Evolutionary conservation across 2,797 vertebrate species (phyloP).

Genomic region (Cephalopachus bancanus): DNA sequence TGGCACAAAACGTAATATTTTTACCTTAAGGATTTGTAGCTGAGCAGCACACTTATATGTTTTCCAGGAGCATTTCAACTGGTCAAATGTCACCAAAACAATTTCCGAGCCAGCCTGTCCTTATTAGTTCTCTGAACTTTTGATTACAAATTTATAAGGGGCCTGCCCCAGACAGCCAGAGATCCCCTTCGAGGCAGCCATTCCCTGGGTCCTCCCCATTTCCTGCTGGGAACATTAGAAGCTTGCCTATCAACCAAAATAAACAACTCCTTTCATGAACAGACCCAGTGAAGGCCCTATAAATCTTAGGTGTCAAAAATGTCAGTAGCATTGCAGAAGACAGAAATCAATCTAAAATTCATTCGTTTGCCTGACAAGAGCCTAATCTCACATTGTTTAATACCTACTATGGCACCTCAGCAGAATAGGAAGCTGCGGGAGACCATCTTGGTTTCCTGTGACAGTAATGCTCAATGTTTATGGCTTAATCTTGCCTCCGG

Average conservation of each 20-base stretch:
- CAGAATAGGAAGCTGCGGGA: constrained; percentile 85
- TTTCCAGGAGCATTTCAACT: constrained; percentile 79
- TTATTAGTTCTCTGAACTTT: constrained; percentile 85
- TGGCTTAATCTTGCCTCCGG: constrained; percentile 83
- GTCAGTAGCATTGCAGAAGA: constrained; percentile 87
- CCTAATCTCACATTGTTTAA: constrained; percentile 90
- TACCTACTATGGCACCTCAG: constrained; percentile 80
- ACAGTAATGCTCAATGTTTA: constrained; percentile 84
- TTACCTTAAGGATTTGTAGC: background rate
- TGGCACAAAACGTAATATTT: background rate
- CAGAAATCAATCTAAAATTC: constrained; percentile 92
- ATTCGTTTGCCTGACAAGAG: constrained; percentile 90
- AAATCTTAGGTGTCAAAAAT: constrained; percentile 91
- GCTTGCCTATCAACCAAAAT: constrained; percentile 89
- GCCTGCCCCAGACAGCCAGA: constrained; percentile 82
- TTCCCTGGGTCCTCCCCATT: constrained; percentile 85
- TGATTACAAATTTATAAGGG: constrained; percentile 88
- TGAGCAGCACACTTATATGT: constrained; percentile 72
- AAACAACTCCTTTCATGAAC: constrained; percentile 89
- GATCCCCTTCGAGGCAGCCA: constrained; percentile 83
- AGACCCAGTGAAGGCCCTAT: constrained; percentile 88
- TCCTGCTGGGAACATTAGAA: constrained; percentile 86
- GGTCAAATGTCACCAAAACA: constrained; percentile 87
- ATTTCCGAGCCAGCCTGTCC: constrained; percentile 83
- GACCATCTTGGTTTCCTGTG: constrained; percentile 80